Conservation (phyloP, 2,888 invertebrate genomes). For the Tiliacea citrago region DNA sequence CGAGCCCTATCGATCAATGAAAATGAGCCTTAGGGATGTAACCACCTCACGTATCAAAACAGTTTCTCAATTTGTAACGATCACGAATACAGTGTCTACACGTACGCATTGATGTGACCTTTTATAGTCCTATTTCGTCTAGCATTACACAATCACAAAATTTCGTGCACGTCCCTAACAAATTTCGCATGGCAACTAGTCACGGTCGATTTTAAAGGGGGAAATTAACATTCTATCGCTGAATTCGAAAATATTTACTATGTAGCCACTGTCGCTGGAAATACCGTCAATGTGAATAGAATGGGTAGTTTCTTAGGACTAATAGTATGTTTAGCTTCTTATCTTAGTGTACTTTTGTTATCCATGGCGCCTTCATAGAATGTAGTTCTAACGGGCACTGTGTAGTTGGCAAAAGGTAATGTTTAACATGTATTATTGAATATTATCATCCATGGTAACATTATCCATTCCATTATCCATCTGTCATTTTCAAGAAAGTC, state of each 20-base stretch:
- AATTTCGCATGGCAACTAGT: constrained; percentile 65
- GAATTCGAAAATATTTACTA: constrained; percentile 70
- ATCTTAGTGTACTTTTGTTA: constrained; percentile 52
- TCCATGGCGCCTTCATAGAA: constrained; percentile 21
- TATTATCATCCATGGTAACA: constrained; percentile 3
- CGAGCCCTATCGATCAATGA: no score
- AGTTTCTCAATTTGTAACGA: constrained; percentile 70
- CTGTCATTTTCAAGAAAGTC: no score
- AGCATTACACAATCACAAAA: constrained; percentile 68
- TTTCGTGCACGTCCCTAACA: constrained; percentile 71
- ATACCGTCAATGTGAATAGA: constrained; percentile 73
- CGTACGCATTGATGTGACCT: constrained; percentile 68
- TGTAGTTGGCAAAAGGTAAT: not conserved
- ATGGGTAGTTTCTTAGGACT: constrained; percentile 51
- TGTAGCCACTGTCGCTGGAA: constrained; percentile 66
- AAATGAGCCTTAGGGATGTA: constrained; percentile 13
- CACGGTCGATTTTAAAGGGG: constrained; percentile 58
- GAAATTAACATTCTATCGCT: constrained; percentile 75
- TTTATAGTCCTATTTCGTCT: constrained; percentile 72
- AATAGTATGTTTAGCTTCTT: constrained; percentile 55
- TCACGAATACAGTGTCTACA: constrained; percentile 64
- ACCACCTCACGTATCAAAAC: constrained; percentile 63
- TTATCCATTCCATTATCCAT: no score
- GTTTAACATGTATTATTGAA: not conserved
- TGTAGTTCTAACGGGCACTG: constrained; percentile 8